Evolutionary conservation across 2,113 vertebrate species (phyloP), one percentile per base, ranked within the genome.

Genomic region (Craseonycteris thonglongyai): DNA sequence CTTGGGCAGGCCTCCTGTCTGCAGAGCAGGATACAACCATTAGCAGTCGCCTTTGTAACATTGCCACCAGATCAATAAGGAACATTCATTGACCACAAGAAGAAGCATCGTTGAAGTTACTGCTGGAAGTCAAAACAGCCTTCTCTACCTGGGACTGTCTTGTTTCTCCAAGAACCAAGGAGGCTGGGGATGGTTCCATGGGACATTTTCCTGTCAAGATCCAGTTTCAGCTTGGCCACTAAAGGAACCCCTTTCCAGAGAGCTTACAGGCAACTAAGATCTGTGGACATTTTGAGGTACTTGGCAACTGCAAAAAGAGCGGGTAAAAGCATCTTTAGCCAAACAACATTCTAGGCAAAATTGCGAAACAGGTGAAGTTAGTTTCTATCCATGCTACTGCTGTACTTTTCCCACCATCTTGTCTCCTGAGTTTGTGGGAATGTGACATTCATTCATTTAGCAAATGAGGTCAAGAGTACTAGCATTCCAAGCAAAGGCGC

Each of bases 111-210:
- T 89, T 26, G 33, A 76, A 74, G 74, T 91, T 94, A 58, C 93
- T 97, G 96, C 92, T 97, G 71, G 86, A 95, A 93, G 79, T 95
- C 90, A 85, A 96, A 95, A 91, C 75, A 94, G 74, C 75, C 80
- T 94, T 95, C 35, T 95, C 26, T 93, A 88, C 72, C 84, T 88
- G 72, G 10, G 85, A 72, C 88, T 91, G 71, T 61, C 88, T 95
- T 74, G 61, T 96, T 97, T 95, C 93, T 75, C 76, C 49, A 61
- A 80, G 90, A 91, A 95, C 68, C 68, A 92, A 54, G 33, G 71
- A 96, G 92, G 87, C 86, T 96, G 94, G 91, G 86, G 81, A 47
- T 95, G 66, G 95, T 94, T 96, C 90, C 69, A 38, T 76, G 33
- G 51, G 88, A 38, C 15, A 45, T 88, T 92, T 95, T 97, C 84